These are phyloP conservation scores for Procavia capensis DNA, from an alignment of 2,113 vertebrate species.

Conservation along the genomic window DNA sequence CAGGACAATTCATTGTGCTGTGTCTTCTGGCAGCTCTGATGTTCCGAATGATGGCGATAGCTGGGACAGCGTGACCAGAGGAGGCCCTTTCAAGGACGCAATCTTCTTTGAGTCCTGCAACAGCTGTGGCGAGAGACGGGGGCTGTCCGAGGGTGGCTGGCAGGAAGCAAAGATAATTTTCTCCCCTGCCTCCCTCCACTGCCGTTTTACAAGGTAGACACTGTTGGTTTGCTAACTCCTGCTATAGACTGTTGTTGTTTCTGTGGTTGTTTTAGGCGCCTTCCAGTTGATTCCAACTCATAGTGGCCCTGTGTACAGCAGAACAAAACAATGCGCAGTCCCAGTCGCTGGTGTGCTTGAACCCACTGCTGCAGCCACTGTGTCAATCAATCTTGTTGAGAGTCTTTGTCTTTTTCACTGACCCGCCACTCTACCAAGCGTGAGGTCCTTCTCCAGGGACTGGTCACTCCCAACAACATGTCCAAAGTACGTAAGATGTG, in stretches of 20 bases:
- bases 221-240: neutral
- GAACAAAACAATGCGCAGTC: too few species aligned
- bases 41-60: neutral
- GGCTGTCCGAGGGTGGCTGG: neutral
- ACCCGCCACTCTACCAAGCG: too few species aligned
- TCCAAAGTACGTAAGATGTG: too few species aligned
- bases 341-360: too few species aligned
- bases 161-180: neutral
- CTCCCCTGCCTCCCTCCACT: neutral
- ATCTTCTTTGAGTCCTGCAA: neutral
- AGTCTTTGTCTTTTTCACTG: too few species aligned
- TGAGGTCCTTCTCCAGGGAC: too few species aligned
- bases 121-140: neutral
- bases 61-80: accelerated
- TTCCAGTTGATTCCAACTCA: too few species aligned
- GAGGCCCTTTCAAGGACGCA: accelerated
- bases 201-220: neutral
- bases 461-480: too few species aligned
- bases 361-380: too few species aligned
- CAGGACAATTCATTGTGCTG: accelerated
- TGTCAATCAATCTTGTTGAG: too few species aligned
- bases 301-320: too few species aligned
- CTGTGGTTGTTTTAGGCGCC: too few species aligned
- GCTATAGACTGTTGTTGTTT: neutral
- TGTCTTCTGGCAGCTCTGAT: neutral